These are phyloP conservation scores for Exocentrus adspersus DNA, from an alignment of 2,888 invertebrate species.

Conservation along the genomic window DNA sequence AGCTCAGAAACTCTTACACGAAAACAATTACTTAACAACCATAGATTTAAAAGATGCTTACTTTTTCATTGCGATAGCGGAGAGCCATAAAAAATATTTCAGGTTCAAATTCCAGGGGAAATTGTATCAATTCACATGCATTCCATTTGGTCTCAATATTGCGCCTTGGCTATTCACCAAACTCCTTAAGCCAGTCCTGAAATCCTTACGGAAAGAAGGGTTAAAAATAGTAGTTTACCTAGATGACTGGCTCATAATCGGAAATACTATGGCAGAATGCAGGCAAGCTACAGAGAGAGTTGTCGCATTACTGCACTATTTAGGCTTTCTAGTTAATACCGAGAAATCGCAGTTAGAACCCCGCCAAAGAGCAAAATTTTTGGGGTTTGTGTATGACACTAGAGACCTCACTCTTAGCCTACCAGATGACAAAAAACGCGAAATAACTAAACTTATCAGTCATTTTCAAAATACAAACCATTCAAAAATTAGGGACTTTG, in stretches of 20 bases:
- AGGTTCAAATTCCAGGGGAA: not conserved
- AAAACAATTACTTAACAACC: not conserved
- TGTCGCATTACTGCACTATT: slow-evolving; percentile 15
- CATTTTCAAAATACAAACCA: not conserved
- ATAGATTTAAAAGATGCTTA: slow-evolving; percentile 1
- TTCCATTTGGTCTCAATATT: slow-evolving; percentile 29
- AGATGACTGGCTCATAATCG: not conserved
- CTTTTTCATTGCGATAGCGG: not conserved
- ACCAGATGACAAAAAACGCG: not conserved
- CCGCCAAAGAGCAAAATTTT: not conserved
- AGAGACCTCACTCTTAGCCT: slow-evolving; percentile 11
- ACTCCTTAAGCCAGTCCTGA: slow-evolving; percentile 34
- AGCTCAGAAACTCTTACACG: not conserved
- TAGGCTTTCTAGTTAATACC: slow-evolving; percentile 26
- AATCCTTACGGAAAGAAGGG: slow-evolving; percentile 10
- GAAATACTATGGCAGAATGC: not conserved
- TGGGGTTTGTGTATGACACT: slow-evolving; percentile 3
- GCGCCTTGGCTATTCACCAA: slow-evolving; percentile 38
- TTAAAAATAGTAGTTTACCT: slow-evolving; percentile 5
- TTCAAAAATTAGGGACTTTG: slow-evolving; percentile 26
- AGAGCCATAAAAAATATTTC: not conserved
- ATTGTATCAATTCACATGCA: slow-evolving; percentile 32
- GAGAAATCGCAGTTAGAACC: not conserved
- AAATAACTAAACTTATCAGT: not conserved
- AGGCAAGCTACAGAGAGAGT: not conserved